These are phyloP conservation scores for Syrphus vitripennis DNA, from an alignment of 2,888 invertebrate genomes.

Conservation along the genomic window DNA sequence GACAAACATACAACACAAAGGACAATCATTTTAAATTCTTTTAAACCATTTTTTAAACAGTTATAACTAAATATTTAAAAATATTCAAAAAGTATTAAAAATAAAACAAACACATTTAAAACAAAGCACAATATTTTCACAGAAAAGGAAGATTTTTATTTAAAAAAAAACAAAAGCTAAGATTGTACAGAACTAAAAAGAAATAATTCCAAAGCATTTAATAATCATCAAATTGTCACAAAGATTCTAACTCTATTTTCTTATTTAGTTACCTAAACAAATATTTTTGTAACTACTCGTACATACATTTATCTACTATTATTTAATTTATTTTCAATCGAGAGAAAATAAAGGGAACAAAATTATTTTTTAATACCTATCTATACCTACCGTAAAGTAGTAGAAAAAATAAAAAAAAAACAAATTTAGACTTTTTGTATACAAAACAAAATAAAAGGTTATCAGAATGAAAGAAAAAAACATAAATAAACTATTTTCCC, in stretches of 20 bases:
- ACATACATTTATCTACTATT: too few species aligned
- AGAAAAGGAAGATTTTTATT: neutral
- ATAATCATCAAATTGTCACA: constrained; percentile 41
- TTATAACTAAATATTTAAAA: neutral
- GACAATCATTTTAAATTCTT: neutral
- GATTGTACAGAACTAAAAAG: neutral
- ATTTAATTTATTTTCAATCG: constrained; percentile 11
- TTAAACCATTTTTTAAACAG: neutral
- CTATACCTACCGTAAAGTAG: neutral
- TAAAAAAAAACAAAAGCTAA: neutral
- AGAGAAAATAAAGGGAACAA: constrained; percentile 27
- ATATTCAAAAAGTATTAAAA: neutral
- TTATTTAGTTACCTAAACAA: too few species aligned
- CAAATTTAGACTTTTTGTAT: neutral
- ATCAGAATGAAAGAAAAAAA: too few species aligned
- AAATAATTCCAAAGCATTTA: too few species aligned
- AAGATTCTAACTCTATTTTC: too few species aligned
- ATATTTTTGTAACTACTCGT: neutral
- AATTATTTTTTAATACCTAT: too few species aligned
- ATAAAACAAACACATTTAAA: neutral
- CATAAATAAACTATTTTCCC: too few species aligned
- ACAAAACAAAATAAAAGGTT: neutral
- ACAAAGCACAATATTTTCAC: neutral
- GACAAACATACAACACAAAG: neutral
- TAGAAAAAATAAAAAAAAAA: neutral